Base-by-base conservation (phyloP, 1,140 invertebrate species). In the Ceratina australensis region DNA sequence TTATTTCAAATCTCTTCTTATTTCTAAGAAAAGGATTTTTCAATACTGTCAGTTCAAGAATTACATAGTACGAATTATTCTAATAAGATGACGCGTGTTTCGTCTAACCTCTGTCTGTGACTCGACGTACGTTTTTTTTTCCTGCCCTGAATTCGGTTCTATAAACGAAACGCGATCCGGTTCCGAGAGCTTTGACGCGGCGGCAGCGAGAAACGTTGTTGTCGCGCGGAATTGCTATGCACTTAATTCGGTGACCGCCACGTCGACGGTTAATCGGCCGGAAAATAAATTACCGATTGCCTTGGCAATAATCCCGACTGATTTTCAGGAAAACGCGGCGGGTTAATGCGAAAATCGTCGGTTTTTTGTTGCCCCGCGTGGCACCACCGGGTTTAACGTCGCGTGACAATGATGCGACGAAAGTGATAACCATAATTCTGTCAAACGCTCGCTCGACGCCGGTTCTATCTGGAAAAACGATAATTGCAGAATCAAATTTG, bases 221-320 rank as follows among this genome's bases (percentile, higher is more conserved):
- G 52, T 61, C 18, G 50, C 33, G 20, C 22, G 15, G 22, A 71
- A 59, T 81, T 67, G 16, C 67, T 24, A 59, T 64, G 54, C 20
- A 52, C 20, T 78, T 78, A 73, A 83, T 77, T 28, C 57, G n/a
- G 22, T 12, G 61, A 66, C 54, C 57, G 24, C 49, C 54, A 66
- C 61, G 68, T 82, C 52, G 68, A 15, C 60, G 68, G 57, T 78
- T 72, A 82, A 80, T 80, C 78, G 63, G 50, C 77, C 77, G 80
- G 81, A 86, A 86, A 81, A 85, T 81, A 86, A 88, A 86, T 87
- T 78, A 81, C 81, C 81, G 78, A 87, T 88, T 87, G 83, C 79
- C 78, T 88, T 87, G 87, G 86, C 83, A 86, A 60, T 81, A 77
- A 83, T 86, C 85, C 86, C 81, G 81, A 64, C 72, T 77, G 64